Evolutionary conservation across 2,113 vertebrate species (phyloP).

Genomic region (Struthio camelus): DNA sequence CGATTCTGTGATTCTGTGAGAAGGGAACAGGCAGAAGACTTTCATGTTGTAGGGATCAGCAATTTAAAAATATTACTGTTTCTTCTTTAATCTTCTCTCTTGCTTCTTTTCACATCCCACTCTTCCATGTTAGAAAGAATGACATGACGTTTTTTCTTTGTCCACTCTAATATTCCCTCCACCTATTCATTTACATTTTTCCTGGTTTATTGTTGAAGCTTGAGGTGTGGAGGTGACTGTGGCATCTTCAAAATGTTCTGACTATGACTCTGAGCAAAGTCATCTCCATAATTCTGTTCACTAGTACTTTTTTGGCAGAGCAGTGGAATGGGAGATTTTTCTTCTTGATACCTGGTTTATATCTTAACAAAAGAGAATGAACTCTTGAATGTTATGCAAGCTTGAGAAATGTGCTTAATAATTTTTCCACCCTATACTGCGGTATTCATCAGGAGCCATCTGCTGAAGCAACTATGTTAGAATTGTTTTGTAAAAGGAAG

Average conservation of each 20-base stretch:
- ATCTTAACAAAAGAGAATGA: background rate
- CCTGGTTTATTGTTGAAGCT: background rate
- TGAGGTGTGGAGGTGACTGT: background rate
- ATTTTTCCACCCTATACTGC: background rate
- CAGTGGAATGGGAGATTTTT: background rate
- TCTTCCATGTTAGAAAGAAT: background rate
- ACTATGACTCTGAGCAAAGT: background rate
- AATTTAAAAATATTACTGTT: background rate
- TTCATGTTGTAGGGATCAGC: background rate
- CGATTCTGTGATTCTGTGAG: no score
- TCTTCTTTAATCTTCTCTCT: background rate
- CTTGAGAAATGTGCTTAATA: background rate
- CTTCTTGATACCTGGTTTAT: background rate
- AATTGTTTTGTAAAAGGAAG: background rate
- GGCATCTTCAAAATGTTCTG: background rate
- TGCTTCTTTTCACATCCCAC: background rate
- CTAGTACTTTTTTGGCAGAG: background rate
- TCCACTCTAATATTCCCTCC: background rate
- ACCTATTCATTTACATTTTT: background rate
- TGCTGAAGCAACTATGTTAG: background rate
- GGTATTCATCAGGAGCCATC: background rate
- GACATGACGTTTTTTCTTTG: background rate
- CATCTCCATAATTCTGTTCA: background rate
- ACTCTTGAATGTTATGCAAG: background rate
- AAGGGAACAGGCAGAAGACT: background rate